These are phyloP conservation scores for Clivina fossor DNA, from an alignment of 2,888 invertebrate genomes.

Conservation along the genomic window DNA sequence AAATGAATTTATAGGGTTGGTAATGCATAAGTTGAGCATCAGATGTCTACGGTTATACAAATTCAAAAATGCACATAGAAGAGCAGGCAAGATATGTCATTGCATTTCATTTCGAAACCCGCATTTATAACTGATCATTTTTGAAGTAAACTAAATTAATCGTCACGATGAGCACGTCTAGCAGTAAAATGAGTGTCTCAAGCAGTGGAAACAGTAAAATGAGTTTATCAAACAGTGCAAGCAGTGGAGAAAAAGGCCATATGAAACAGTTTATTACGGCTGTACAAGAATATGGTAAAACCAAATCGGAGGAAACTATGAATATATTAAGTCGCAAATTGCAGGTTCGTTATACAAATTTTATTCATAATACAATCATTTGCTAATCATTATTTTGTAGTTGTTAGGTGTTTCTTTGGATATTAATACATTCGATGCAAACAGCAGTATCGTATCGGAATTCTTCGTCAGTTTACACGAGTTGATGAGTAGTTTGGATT, in stretches of 20 bases:
- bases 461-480: constrained; percentile 70
- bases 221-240: not conserved
- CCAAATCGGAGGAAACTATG: constrained; percentile 57
- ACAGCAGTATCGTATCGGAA: constrained; percentile 63
- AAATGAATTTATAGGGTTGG: no score
- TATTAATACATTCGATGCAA: constrained; percentile 67
- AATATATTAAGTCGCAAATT: constrained; percentile 59
- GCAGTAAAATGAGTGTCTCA: constrained; percentile 18
- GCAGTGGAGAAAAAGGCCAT: constrained; percentile 41
- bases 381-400: constrained; percentile 53
- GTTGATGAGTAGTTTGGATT: constrained; percentile 60
- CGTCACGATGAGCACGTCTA: not conserved
- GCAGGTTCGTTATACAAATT: constrained; percentile 40
- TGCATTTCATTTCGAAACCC: no score
- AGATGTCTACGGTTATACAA: constrained; percentile 31
- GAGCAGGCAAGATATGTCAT: no score
- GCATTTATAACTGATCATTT: no score
- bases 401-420: constrained; percentile 66
- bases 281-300: constrained; percentile 58
- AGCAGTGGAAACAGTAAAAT: not conserved
- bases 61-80: constrained; percentile 29
- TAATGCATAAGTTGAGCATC: no score
- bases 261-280: constrained; percentile 60
- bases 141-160: not conserved
- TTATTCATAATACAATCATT: no score